Percentiles rank a stretch among this genome's conserved stretches.
phyloP scores from a whole-genome alignment of 1,140 invertebrate species.

The Chironomus tepperi region DNA sequence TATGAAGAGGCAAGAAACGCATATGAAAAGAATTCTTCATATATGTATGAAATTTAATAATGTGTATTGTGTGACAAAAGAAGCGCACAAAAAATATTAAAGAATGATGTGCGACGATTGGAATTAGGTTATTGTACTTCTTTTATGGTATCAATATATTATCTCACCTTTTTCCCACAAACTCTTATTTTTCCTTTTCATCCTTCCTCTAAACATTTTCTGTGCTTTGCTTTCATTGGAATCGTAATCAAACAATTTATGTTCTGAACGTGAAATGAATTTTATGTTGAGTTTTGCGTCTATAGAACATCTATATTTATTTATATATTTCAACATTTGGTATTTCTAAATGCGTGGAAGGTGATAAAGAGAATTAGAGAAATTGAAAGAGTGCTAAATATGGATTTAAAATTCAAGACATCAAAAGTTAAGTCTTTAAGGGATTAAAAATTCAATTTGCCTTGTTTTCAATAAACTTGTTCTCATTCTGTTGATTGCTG shows the following conservation, averaged over 20 bases:
- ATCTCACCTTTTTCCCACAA: no score
- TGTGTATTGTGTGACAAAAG: neutral
- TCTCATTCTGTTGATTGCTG: no score
- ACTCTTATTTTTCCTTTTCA: neutral
- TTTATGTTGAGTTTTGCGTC: neutral
- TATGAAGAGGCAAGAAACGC: no score
- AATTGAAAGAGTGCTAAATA: neutral
- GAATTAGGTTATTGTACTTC: slow-evolving; percentile 16
- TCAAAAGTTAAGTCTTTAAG: no score
- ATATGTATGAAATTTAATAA: neutral
- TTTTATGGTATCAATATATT: neutral
- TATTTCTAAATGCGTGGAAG: no score
- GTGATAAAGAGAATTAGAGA: no score
- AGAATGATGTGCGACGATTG: slow-evolving; percentile 18
- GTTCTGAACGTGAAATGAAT: neutral
- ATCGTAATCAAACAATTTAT: slow-evolving; percentile 14
- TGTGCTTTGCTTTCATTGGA: neutral
- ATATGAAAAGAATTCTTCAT: no score
- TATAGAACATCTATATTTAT: no score
- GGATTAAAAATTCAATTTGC: no score
- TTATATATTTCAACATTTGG: no score
- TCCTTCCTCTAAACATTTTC: neutral
- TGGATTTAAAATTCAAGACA: neutral
- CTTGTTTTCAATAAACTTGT: no score
- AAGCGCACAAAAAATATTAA: neutral